Evolutionary conservation across 2,888 invertebrate genomes (phyloP).

Genomic region (Lucinisca nassula): DNA sequence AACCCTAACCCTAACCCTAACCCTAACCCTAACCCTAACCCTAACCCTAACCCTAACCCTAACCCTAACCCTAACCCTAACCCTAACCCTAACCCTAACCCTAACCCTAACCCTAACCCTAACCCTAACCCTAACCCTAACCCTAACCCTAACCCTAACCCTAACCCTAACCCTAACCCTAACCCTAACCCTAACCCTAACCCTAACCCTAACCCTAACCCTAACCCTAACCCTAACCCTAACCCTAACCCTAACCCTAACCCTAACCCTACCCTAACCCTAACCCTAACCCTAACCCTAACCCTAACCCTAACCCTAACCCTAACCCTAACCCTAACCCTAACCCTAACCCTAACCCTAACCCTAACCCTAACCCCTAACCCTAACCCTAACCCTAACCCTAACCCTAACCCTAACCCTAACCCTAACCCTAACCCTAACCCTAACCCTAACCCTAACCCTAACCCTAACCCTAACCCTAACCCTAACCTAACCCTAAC

Average conservation of each 20-base stretch:
- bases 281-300: slow-evolving; percentile 58
- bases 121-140: slow-evolving; percentile 62
- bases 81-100: slow-evolving; percentile 35
- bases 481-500: slow-evolving; percentile 55
- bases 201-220: slow-evolving; percentile 66
- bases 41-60: slow-evolving; percentile 70
- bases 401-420: slow-evolving; percentile 61
- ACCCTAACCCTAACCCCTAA: slow-evolving; percentile 73
- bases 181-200: slow-evolving; percentile 48
- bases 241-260: slow-evolving; percentile 56
- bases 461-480: slow-evolving; percentile 68
- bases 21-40: slow-evolving; percentile 65
- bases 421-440: slow-evolving; percentile 67
- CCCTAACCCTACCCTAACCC: slow-evolving; percentile 49
- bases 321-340: slow-evolving; percentile 61
- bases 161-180: slow-evolving; percentile 54
- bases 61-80: slow-evolving; percentile 73
- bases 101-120: not conserved
- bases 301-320: slow-evolving; percentile 43
- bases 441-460: slow-evolving; percentile 64
- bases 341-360: slow-evolving; percentile 43
- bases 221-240: slow-evolving; percentile 56
- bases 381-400: slow-evolving; percentile 69
- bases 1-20: slow-evolving; percentile 67
- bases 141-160: slow-evolving; percentile 55